Evolutionary conservation across 2,797 vertebrate species (phyloP).

Genomic region (Pitangus sulphuratus): DNA sequence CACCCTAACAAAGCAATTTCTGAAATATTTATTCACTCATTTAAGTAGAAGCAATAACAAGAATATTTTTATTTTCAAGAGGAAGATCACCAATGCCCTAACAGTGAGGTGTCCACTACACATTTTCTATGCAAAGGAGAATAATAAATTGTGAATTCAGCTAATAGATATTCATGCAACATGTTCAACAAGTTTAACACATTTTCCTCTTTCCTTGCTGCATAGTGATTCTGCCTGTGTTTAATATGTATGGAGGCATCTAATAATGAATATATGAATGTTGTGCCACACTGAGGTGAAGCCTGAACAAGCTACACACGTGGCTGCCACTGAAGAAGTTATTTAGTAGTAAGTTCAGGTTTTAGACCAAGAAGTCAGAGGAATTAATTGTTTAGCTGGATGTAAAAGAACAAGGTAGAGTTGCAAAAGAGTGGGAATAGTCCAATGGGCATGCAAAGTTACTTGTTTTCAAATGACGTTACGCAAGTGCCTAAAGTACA

Average conservation of each 20-base stretch:
- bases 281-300: background rate
- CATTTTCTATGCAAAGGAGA: background rate
- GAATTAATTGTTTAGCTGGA: background rate
- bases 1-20: background rate
- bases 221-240: background rate
- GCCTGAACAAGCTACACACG: background rate
- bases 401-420: background rate
- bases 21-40: background rate
- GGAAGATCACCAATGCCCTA: background rate
- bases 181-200: background rate
- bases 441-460: background rate
- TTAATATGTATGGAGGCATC: background rate
- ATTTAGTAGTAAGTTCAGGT: background rate
- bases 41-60: background rate
- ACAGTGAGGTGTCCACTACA: background rate
- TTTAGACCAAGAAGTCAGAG: background rate
- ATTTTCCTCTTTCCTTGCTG: conserved; percentile 8
- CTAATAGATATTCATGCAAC: background rate
- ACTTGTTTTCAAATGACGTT: background rate
- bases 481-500: background rate
- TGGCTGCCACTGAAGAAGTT: background rate
- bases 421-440: background rate
- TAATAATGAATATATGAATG: background rate
- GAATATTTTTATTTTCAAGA: background rate
- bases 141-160: background rate